A percentile compares a stretch with the other conserved stretches of the same genome.
Conservation (phyloP, 2,888 invertebrate genomes). For the Argyra leucocephala region DNA sequence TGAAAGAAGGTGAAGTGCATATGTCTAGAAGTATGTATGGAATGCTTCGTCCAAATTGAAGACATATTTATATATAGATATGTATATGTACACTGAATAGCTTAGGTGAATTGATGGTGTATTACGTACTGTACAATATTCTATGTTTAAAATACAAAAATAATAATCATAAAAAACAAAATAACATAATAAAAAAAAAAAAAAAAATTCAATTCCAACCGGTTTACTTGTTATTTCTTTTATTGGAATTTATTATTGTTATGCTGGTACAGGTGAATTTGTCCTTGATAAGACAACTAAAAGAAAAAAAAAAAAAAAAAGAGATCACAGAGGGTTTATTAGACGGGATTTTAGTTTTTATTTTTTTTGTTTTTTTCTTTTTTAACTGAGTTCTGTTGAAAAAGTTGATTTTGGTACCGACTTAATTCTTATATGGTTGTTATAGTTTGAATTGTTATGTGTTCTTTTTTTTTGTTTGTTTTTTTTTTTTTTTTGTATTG, state of each 20-base stretch:
- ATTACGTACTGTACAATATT: too few species aligned
- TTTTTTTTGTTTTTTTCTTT: background rate
- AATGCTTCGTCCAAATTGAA: too few species aligned
- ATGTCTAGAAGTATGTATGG: too few species aligned
- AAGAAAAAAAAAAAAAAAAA: background rate
- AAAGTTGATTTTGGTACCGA: background rate
- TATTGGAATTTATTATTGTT: constrained; percentile 21
- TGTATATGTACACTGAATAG: too few species aligned
- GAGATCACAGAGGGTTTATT: background rate
- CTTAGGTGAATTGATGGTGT: too few species aligned
- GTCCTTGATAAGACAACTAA: constrained; percentile 26
- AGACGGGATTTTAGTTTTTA: background rate
- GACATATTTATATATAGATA: too few species aligned
- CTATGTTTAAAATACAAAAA: too few species aligned
- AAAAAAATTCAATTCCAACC: background rate
- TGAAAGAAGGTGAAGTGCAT: too few species aligned
- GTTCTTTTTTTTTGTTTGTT: background rate
- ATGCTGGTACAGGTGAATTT: constrained; percentile 43
- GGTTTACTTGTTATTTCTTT: background rate
- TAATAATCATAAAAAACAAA: too few species aligned
- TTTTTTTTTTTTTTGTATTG: background rate
- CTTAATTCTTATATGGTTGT: background rate
- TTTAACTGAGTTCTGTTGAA: background rate
- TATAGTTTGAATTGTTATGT: background rate
- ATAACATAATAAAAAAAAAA: too few species aligned